These are phyloP conservation scores for western clawed frog (Xenopus tropicalis) DNA, from an alignment of 2,113 vertebrate species.

Conservation along the genomic window UCB_Xtro_10.0 CM004447.2:38345001-38345500, in stretches of 20 bases:
- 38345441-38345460: background rate
- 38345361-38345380: slow-evolving; percentile 81
- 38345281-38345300: slow-evolving; percentile 82
- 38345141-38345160: slow-evolving; percentile 82
- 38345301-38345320: slow-evolving; percentile 78
- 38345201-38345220: slow-evolving; percentile 85
- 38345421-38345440: background rate
- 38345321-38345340: slow-evolving; percentile 51
- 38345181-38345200: slow-evolving; percentile 83
- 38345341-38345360: slow-evolving; percentile 63
- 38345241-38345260: slow-evolving; percentile 87
- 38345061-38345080: slow-evolving; percentile 64
- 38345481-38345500: too few relatives aligned
- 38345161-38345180: slow-evolving; percentile 78
- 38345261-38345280: slow-evolving; percentile 83
- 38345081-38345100: slow-evolving; percentile 58
- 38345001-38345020: slow-evolving; percentile 62
- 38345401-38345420: slow-evolving; percentile 57
- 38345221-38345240: slow-evolving; percentile 84
- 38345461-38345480: too few relatives aligned
- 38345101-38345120: slow-evolving; percentile 65
- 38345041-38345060: slow-evolving; percentile 57
- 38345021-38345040: slow-evolving; percentile 57
- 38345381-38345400: slow-evolving; percentile 95
- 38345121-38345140: slow-evolving; percentile 86